These are phyloP conservation scores for Erythrocercus mccallii DNA, from an alignment of 2,113 vertebrate species.

Conservation along the genomic window DNA sequence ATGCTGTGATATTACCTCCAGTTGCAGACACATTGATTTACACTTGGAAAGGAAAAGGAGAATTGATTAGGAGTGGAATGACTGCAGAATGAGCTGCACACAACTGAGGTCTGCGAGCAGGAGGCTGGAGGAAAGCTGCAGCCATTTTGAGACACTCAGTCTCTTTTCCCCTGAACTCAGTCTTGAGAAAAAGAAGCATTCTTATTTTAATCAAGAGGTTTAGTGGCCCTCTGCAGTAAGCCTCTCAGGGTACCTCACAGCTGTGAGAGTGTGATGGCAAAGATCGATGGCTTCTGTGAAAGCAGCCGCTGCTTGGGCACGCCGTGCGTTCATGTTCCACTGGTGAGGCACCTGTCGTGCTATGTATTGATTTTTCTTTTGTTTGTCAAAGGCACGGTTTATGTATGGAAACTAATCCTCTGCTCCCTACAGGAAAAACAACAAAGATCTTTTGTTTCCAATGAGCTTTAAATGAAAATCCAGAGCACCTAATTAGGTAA, in stretches of 20 bases:
- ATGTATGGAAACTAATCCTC: neutral
- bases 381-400: conserved; percentile 12
- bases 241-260: neutral
- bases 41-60: neutral
- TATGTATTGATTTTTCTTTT: neutral
- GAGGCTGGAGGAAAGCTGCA: neutral
- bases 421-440: conserved; percentile 22
- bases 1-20: neutral
- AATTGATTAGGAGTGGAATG: neutral
- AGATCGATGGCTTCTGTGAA: neutral
- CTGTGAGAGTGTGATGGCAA: neutral
- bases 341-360: neutral
- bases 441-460: conserved; percentile 4
- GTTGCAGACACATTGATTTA: conserved; percentile 14
- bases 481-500: neutral
- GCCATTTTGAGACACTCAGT: neutral
- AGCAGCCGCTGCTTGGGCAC: neutral
- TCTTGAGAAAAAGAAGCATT: neutral
- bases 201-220: neutral
- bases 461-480: conserved; percentile 25
- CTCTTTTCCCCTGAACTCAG: neutral
- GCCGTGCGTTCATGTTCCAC: neutral
- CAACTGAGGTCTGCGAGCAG: fast-evolving
- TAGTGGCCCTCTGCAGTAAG: neutral
- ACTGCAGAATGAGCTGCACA: neutral